These are phyloP conservation scores for Pyrocoelia pectoralis DNA, from an alignment of 2,888 invertebrate genomes.

Conservation along the genomic window DNA sequence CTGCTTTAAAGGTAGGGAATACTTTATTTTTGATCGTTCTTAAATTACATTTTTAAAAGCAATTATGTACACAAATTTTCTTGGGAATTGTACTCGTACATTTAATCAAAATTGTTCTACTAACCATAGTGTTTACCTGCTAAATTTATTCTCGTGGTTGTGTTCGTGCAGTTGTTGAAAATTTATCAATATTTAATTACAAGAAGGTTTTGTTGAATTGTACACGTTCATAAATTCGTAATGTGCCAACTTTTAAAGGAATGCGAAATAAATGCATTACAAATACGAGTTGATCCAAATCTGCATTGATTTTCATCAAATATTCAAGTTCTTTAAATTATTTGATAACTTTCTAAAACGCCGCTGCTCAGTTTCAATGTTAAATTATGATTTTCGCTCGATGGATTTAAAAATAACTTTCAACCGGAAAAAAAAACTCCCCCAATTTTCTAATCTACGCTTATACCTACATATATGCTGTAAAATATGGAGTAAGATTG, in stretches of 20 bases:
- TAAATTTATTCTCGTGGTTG: background rate
- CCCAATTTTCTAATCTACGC: background rate
- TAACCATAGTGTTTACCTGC: background rate
- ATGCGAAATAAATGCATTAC: background rate
- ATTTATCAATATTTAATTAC: background rate
- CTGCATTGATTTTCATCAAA: background rate
- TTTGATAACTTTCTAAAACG: too few relatives aligned
- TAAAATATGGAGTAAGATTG: background rate
- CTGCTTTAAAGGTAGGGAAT: constrained; percentile 81
- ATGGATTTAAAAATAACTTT: too few relatives aligned
- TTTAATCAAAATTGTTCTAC: background rate
- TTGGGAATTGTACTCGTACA: too few relatives aligned
- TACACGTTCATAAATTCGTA: too few relatives aligned
- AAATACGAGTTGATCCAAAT: background rate
- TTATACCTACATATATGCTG: background rate
- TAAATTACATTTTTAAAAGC: background rate
- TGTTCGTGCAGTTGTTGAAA: background rate
- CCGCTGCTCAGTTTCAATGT: too few relatives aligned
- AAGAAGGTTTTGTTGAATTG: too few relatives aligned
- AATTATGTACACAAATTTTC: too few relatives aligned
- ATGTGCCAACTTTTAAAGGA: too few relatives aligned
- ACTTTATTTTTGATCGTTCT: constrained; percentile 12
- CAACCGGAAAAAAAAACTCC: background rate
- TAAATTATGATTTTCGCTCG: too few relatives aligned
- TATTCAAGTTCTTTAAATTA: too few relatives aligned